Conservation (phyloP, 2,797 vertebrate genomes). For the Ptychobarbus kaznakovi region DNA sequence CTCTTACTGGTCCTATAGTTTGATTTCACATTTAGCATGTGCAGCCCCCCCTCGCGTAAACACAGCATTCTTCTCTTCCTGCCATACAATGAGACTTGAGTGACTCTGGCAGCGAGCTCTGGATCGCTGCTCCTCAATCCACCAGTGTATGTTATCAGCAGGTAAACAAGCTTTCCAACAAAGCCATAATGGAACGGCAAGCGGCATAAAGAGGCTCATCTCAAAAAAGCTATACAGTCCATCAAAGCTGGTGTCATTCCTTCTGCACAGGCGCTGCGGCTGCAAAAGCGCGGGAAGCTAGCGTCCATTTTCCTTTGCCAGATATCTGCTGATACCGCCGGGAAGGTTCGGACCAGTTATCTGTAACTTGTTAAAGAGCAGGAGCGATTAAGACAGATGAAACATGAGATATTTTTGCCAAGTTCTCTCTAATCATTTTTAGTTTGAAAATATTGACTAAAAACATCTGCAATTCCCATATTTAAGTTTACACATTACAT, state of each 20-base stretch:
- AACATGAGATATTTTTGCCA: constrained; percentile 73
- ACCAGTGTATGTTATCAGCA: constrained; percentile 90
- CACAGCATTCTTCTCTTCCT: constrained; percentile 84
- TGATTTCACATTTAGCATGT: constrained; percentile 87
- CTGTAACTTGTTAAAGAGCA: constrained; percentile 77
- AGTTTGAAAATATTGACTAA: constrained; percentile 50
- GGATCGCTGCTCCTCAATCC: constrained; percentile 87
- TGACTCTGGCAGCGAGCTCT: constrained; percentile 87
- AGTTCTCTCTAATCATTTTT: constrained; percentile 45
- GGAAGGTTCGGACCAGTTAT: constrained; percentile 81
- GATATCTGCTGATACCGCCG: constrained; percentile 80
- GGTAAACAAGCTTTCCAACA: constrained; percentile 89
- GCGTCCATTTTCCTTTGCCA: constrained; percentile 78
- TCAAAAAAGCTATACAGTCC: constrained; percentile 83
- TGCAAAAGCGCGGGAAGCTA: constrained; percentile 78
- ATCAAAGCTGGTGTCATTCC: constrained; percentile 85
- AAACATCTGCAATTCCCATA: constrained; percentile 47
- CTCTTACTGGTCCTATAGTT: constrained; percentile 85
- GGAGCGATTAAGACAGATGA: constrained; percentile 78
- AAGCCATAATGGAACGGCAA: constrained; percentile 87
- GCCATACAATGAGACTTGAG: constrained; percentile 87
- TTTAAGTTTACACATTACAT: constrained; percentile 20
- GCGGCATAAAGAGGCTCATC: constrained; percentile 85
- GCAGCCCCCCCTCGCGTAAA: constrained; percentile 82
- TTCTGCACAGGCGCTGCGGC: constrained; percentile 79